These are phyloP conservation scores for Chitala chitala DNA, from an alignment of 2,113 vertebrate species.

Conservation along the genomic window DNA sequence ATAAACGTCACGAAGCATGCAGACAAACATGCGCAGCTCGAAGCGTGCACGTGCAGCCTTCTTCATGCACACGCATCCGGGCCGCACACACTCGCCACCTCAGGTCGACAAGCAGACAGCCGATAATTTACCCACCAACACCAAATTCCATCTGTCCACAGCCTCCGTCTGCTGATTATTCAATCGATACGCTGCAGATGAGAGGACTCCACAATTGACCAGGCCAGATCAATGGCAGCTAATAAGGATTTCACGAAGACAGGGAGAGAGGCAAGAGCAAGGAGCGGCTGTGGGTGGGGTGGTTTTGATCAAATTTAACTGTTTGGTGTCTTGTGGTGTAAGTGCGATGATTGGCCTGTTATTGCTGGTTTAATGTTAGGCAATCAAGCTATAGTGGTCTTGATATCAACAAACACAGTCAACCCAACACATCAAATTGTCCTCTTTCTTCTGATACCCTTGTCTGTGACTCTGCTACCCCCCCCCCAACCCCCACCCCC, in stretches of 20 bases:
- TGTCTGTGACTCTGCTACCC: slow-evolving; percentile 78
- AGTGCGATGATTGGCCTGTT: slow-evolving; percentile 98
- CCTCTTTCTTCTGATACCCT: slow-evolving; percentile 93
- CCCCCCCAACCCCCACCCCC: slow-evolving; percentile 81
- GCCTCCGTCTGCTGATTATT: slow-evolving; percentile 94
- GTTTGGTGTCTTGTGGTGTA: slow-evolving; percentile 91
- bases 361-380: slow-evolving; percentile 99
- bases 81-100: slow-evolving; percentile 72
- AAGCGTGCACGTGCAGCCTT: too few species aligned
- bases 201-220: slow-evolving; percentile 98
- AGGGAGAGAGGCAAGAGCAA: slow-evolving; percentile 55
- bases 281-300: slow-evolving; percentile 39
- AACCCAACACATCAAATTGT: slow-evolving; percentile 94
- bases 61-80: too few species aligned
- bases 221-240: slow-evolving; percentile 94
- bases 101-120: slow-evolving; percentile 92
- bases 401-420: slow-evolving; percentile 99
- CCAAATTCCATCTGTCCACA: slow-evolving; percentile 95
- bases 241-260: slow-evolving; percentile 96
- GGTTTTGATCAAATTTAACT: slow-evolving; percentile 96
- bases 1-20: background rate
- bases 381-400: slow-evolving; percentile 99
- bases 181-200: slow-evolving; percentile 96
- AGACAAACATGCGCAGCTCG: too few species aligned
- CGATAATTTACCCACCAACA: slow-evolving; percentile 95